A percentile compares a stretch with the other conserved stretches of the same genome.
phyloP scores from a whole-genome alignment of 92 coral and sea anemone species.

The Diadumene lineata region DNA sequence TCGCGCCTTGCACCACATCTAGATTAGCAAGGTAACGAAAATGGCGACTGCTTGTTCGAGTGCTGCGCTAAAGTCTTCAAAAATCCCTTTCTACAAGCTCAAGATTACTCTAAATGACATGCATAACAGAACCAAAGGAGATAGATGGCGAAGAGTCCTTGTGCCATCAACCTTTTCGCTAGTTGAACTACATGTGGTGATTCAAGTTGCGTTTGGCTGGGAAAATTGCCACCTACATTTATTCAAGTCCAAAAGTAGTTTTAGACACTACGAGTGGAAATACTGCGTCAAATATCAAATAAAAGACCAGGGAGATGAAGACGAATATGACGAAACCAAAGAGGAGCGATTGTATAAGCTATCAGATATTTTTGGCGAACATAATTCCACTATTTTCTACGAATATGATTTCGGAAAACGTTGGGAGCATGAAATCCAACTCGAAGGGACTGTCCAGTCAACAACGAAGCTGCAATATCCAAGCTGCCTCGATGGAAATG shows the following conservation, averaged over 20 bases:
- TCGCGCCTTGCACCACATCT: no score
- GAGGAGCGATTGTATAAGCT: constrained; percentile 37
- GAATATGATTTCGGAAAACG: constrained; percentile 38
- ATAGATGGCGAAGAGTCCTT: constrained; percentile 37
- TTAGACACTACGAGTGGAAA: not conserved
- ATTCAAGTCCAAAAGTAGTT: not conserved
- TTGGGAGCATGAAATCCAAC: constrained; percentile 1
- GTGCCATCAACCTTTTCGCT: constrained; percentile 49
- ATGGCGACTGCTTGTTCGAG: no score
- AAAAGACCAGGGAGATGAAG: not conserved
- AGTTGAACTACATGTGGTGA: constrained; percentile 26
- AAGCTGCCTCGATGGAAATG: constrained; percentile 27
- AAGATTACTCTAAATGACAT: constrained; percentile 14
- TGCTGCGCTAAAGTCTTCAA: no score
- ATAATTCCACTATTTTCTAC: constrained; percentile 23
- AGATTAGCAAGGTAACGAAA: no score
- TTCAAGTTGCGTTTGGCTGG: constrained; percentile 40
- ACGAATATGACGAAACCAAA: not conserved
- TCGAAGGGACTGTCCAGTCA: not conserved
- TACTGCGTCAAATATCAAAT: not conserved
- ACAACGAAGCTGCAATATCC: constrained; percentile 13
- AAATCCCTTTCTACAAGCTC: constrained; percentile 18
- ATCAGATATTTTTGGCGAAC: constrained; percentile 26
- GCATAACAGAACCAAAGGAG: constrained; percentile 8
- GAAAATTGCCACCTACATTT: constrained; percentile 27